Conservation (phyloP, 2,797 vertebrate genomes). For the Kryptolebias ocellatus region DNA sequence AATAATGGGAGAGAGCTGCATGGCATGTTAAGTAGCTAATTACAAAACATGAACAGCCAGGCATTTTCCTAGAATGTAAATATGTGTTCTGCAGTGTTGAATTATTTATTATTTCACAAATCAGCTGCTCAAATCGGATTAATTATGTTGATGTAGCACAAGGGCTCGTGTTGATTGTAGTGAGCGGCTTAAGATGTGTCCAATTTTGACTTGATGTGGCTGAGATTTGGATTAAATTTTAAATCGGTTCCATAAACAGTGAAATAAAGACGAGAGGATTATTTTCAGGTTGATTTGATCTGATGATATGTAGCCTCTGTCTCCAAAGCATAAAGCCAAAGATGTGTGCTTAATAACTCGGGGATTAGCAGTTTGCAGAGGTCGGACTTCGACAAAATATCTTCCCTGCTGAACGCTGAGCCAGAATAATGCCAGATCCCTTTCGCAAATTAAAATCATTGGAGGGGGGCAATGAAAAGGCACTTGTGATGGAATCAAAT, state of each 20-base stretch:
- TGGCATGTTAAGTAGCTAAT: conserved; percentile 31
- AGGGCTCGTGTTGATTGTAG: not conserved
- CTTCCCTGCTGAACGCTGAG: conserved; percentile 29
- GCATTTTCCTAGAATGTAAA: conserved; percentile 40
- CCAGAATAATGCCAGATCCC: conserved; percentile 44
- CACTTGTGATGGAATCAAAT: conserved; percentile 19
- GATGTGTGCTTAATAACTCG: conserved; percentile 46
- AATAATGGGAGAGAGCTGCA: conserved; percentile 27
- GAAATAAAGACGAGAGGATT: conserved; percentile 15
- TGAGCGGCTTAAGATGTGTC: conserved; percentile 17
- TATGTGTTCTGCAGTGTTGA: conserved; percentile 23
- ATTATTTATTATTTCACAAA: conserved; percentile 38
- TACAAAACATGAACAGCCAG: conserved; percentile 26
- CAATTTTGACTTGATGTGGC: conserved; percentile 19
- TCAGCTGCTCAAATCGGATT: conserved; percentile 6
- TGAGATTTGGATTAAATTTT: conserved; percentile 19
- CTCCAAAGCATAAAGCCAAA: conserved; percentile 63
- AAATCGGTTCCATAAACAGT: conserved; percentile 15
- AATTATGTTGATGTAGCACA: conserved; percentile 17
- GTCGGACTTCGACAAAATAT: conserved; percentile 39
- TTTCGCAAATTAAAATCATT: conserved; percentile 6
- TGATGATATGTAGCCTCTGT: conserved; percentile 31
- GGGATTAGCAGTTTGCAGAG: conserved; percentile 35
- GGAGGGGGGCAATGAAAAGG: conserved; percentile 9
- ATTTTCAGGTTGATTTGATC: conserved; percentile 26